Conservation (phyloP, 1,140 invertebrate genomes). For the Solen grandis region DNA sequence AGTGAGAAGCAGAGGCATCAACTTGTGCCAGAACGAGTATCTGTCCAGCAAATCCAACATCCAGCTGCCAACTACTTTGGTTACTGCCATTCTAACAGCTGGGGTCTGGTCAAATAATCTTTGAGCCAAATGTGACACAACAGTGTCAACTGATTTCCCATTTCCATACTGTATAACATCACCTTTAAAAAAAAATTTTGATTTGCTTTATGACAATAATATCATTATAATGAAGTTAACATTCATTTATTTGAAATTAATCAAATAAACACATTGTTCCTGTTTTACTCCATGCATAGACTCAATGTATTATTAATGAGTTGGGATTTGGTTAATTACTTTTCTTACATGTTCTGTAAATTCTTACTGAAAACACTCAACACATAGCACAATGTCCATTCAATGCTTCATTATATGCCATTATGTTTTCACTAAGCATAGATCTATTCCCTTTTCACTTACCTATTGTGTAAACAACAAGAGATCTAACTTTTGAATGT, state of each 20-base stretch:
- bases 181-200: slow-evolving; percentile 77
- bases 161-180: slow-evolving; percentile 84
- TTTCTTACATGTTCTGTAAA: too few species aligned
- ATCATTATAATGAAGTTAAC: not conserved
- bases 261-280: too few species aligned
- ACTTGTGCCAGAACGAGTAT: slow-evolving; percentile 89
- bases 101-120: slow-evolving; percentile 89
- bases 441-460: too few species aligned
- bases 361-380: too few species aligned
- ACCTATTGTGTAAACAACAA: slow-evolving; percentile 88
- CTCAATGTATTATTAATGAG: too few species aligned
- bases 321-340: too few species aligned
- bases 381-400: too few species aligned
- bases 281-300: not conserved
- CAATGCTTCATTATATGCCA: too few species aligned
- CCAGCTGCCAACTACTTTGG: slow-evolving; percentile 86
- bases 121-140: slow-evolving; percentile 86
- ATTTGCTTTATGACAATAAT: slow-evolving; percentile 1
- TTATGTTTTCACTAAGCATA: too few species aligned
- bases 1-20: slow-evolving; percentile 89
- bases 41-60: slow-evolving; percentile 87
- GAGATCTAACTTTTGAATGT: slow-evolving; percentile 89
- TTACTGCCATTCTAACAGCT: slow-evolving; percentile 86
- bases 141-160: slow-evolving; percentile 85
- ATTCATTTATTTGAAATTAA: not conserved